A percentile compares a stretch with the other conserved stretches of the same genome.
Conservation (phyloP, 2,888 invertebrate species). For the Megastigmus dorsalis region DNA sequence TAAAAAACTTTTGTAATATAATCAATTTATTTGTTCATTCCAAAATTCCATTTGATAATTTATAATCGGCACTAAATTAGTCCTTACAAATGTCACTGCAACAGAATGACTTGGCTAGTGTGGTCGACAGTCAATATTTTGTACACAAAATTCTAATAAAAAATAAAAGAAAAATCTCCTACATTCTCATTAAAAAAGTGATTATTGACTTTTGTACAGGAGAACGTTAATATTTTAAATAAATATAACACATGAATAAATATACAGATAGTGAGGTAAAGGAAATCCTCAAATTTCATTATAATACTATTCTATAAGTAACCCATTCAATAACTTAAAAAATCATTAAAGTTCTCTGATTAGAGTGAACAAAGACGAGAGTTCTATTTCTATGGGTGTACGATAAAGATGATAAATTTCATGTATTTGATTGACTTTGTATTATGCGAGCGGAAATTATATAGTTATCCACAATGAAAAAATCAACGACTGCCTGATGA, state of each 20-base stretch:
- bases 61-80: constrained; percentile 28
- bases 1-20: constrained; percentile 25
- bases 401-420: background rate
- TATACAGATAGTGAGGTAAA: constrained; percentile 10
- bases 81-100: constrained; percentile 1
- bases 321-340: constrained; percentile 7
- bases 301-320: background rate
- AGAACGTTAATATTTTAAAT: constrained; percentile 13
- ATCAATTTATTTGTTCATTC: constrained; percentile 42
- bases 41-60: constrained; percentile 30
- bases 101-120: constrained; percentile 24
- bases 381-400: background rate
- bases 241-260: constrained; percentile 30
- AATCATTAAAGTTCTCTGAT: constrained; percentile 11
- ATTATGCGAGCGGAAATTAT: background rate
- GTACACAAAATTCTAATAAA: constrained; percentile 27
- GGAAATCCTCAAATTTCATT: constrained; percentile 16
- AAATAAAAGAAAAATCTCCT: constrained; percentile 17
- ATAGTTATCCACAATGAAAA: background rate
- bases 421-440: background rate
- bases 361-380: background rate
- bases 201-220: constrained; percentile 11
- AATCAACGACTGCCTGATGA: background rate
- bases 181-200: background rate
- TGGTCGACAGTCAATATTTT: constrained; percentile 17